These are phyloP conservation scores for Eleutherodactylus coqui DNA, from an alignment of 2,797 vertebrate species.

Conservation along the genomic window DNA sequence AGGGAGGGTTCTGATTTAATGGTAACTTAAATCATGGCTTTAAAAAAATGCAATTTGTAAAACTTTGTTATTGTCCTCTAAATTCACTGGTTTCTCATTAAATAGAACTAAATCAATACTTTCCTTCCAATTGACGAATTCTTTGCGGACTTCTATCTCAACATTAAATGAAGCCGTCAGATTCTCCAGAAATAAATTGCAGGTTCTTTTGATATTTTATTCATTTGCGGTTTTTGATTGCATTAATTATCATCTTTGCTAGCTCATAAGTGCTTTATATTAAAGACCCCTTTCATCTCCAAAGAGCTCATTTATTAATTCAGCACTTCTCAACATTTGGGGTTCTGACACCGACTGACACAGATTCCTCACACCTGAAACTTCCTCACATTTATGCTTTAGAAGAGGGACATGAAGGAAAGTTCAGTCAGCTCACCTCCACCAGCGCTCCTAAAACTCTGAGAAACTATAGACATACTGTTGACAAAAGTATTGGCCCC, in stretches of 20 bases:
- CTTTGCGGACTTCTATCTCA: neutral
- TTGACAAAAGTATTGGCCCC: no score
- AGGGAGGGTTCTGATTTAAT: constrained; percentile 3
- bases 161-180: constrained; percentile 29
- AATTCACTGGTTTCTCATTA: constrained; percentile 11
- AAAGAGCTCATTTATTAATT: neutral
- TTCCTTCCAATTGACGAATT: constrained; percentile 10
- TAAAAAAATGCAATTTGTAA: constrained; percentile 25
- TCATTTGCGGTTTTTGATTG: constrained; percentile 4
- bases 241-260: neutral
- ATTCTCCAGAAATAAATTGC: constrained; percentile 20
- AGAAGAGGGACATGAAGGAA: no score
- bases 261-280: constrained; percentile 9
- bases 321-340: neutral
- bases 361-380: neutral
- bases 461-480: no score
- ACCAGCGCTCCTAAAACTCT: no score
- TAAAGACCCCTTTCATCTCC: constrained; percentile 2
- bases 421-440: no score
- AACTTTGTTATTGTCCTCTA: constrained; percentile 34
- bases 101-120: constrained; percentile 31
- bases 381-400: neutral
- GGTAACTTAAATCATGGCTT: constrained; percentile 19
- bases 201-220: constrained; percentile 28
- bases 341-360: constrained; percentile 10